Percentiles rank a stretch among this genome's conserved stretches.
Conservation (phyloP, 2,113 vertebrate species). For the Indicator indicator region DNA sequence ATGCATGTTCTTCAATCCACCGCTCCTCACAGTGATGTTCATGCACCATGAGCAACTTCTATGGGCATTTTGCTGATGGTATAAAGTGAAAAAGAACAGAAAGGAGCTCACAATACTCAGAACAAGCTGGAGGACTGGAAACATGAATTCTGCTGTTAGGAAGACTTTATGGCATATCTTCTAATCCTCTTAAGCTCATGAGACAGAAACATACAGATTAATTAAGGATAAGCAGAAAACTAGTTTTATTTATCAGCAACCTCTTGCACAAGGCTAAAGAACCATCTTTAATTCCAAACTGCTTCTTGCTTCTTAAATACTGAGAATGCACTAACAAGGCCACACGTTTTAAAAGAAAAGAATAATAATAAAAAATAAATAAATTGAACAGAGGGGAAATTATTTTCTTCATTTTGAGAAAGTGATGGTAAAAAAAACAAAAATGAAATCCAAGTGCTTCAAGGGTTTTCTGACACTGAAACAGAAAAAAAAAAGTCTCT, state of each 20-base stretch:
- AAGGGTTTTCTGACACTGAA: not conserved
- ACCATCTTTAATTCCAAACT: not conserved
- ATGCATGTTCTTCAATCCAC: not conserved
- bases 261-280: not conserved
- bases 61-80: not conserved
- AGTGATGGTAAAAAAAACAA: not conserved
- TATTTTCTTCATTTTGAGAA: not conserved
- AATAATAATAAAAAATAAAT: not conserved
- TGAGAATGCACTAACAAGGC: not conserved
- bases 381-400: not conserved
- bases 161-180: not conserved
- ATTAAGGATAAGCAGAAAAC: not conserved
- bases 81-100: not conserved
- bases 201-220: not conserved
- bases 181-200: not conserved
- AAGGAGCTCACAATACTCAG: not conserved
- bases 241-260: not conserved
- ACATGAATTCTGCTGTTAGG: not conserved
- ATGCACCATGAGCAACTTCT: fast-evolving
- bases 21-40: not conserved
- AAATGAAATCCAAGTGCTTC: not conserved
- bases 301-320: not conserved
- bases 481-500: not conserved
- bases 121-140: not conserved
- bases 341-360: not conserved